phyloP scores from a whole-genome alignment of 2,888 invertebrate species.

The Lithosia quadra region DNA sequence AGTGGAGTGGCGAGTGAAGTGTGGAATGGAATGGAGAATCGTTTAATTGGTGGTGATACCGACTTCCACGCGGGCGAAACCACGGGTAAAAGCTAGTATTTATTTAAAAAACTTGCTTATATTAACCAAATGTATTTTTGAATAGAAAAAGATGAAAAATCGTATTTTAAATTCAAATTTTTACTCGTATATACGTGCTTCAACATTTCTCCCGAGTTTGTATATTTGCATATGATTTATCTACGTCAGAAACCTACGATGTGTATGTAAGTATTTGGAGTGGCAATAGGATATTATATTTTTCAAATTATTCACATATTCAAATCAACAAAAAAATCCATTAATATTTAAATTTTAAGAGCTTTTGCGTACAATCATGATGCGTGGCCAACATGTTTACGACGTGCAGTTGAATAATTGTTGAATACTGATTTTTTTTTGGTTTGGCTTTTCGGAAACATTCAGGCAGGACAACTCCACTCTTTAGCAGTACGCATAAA shows the following conservation, averaged over 20 bases:
- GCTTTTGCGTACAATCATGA: slow-evolving; percentile 14
- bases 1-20: no score
- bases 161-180: slow-evolving; percentile 12
- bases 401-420: not conserved
- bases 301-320: slow-evolving; percentile 21
- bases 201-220: slow-evolving; percentile 10
- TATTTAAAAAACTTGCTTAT: not conserved
- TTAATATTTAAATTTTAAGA: slow-evolving; percentile 28
- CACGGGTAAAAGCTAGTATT: no score
- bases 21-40: no score
- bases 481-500: no score
- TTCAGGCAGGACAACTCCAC: no score
- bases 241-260: slow-evolving; percentile 4
- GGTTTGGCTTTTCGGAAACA: no score
- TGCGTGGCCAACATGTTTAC: slow-evolving; percentile 7
- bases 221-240: slow-evolving; percentile 17
- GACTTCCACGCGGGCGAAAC: no score
- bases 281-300: slow-evolving; percentile 19
- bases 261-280: not conserved
- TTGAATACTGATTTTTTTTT: slow-evolving; percentile 4
- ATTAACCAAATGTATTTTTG: not conserved
- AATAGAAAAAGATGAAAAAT: no score
- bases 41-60: no score
- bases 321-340: slow-evolving; percentile 18
- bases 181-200: not conserved